Evolutionary conservation across 2,888 invertebrate genomes (phyloP), one percentile per base, ranked within the genome.

Genomic region (Polydrusus tereticollis): DNA sequence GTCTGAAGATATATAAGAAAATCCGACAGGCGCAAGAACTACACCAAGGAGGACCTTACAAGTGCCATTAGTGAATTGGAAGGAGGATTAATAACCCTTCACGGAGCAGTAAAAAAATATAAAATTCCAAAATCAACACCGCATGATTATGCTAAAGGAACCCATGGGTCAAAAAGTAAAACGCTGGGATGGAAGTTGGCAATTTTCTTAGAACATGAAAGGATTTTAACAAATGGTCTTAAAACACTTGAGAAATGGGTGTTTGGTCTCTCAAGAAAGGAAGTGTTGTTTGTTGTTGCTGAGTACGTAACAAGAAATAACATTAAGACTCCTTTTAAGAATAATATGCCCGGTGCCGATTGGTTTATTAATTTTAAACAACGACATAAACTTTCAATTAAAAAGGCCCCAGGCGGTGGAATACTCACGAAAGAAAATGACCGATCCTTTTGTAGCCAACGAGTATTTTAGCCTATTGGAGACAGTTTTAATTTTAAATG

Each of bases 331-430:
- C 33, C 16, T 12, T 64, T 64, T 47, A 64, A 47, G 26, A 64
- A 33, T 64, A 64, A 64, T 47, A 50, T 45, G 21, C 64, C 50
- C n/a, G 52, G 64, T 16, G 20, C 66, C 38, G 29, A 57, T 36
- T 33, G 26, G 26, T 26, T 26, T 26, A 3, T 26, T 26, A 26
- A 26, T 26, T 26, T 26, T 26, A 26, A 26, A 7, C 3, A 7
- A 3, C 33, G 41, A 66, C 66, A 66, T 64, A 66, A 57, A 38
- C 38, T 66, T 36, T 21, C 57, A 57, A 57, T 66, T 57, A 57
- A 66, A 29, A 26, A 65, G n/a, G 64, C 64, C 64, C n/a, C 64
- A 70, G 45, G 64, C 65, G 29, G 70, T 69, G 57, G 70, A 70
- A 57, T 64, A 64, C 64, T 55, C 64, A 16, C 41, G 70, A 59